These are phyloP conservation scores for Chelonus formosanus DNA, from an alignment of 2,888 invertebrate species.

Conservation along the genomic window DNA sequence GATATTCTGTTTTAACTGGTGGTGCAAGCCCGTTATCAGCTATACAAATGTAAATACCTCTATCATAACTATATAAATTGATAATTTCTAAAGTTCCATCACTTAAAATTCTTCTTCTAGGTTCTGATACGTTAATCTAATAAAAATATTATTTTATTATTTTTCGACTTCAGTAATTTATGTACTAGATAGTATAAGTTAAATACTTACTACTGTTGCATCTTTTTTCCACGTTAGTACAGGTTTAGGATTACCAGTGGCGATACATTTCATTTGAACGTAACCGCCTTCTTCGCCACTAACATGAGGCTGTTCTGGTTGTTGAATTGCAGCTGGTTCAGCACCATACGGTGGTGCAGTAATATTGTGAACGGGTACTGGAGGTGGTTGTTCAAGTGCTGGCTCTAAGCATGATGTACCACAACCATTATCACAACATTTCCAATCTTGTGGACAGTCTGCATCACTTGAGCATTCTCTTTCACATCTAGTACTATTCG, in stretches of 20 bases:
- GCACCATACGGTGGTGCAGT: constrained; percentile 47
- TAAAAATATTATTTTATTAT: constrained; percentile 24
- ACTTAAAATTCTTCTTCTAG: constrained; percentile 75
- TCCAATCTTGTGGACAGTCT: constrained; percentile 79
- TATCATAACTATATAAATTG: constrained; percentile 80
- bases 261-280: constrained; percentile 78
- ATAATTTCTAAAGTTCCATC: constrained; percentile 86
- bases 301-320: constrained; percentile 70
- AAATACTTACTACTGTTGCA: constrained; percentile 71
- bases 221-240: constrained; percentile 80
- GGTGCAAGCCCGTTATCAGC: constrained; percentile 82
- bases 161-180: too few relatives aligned
- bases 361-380: constrained; percentile 42
- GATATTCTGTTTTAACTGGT: constrained; percentile 75
- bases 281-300: constrained; percentile 76
- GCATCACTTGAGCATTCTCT: constrained; percentile 82
- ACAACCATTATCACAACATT: constrained; percentile 86
- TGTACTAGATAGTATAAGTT: not conserved
- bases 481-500: constrained; percentile 70
- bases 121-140: constrained; percentile 78
- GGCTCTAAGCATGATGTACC: constrained; percentile 76
- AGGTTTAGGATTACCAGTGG: constrained; percentile 81
- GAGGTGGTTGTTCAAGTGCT: constrained; percentile 63
- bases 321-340: constrained; percentile 55
- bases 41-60: constrained; percentile 85